phyloP scores from a whole-genome alignment of 1,140 invertebrate genomes.

The Argopecten irradians region DNA sequence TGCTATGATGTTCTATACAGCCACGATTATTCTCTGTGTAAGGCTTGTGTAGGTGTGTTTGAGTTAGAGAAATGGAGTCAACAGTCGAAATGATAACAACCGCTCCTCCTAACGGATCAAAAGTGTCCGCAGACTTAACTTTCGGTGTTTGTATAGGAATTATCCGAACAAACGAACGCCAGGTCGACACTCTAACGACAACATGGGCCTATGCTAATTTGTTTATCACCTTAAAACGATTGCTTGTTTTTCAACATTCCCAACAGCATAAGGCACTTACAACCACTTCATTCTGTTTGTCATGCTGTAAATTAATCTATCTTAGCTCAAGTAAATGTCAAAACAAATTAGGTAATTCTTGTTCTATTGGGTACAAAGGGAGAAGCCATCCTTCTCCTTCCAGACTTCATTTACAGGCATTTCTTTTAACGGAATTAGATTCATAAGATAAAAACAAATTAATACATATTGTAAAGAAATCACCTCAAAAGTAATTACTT shows the following conservation, averaged over 20 bases:
- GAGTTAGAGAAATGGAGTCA: not conserved
- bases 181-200: not conserved
- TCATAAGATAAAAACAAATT: too few species aligned
- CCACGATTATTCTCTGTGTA: not conserved
- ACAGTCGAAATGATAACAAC: conserved; percentile 10
- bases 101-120: conserved; percentile 9
- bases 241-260: conserved; percentile 6
- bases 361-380: not conserved
- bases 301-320: too few species aligned
- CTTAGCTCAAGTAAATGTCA: too few species aligned
- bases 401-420: too few species aligned
- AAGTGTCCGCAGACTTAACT: not conserved
- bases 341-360: not conserved
- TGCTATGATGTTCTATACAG: not conserved
- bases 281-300: not conserved
- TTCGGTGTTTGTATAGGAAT: not conserved
- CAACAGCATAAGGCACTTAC: not conserved
- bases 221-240: not conserved
- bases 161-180: not conserved
- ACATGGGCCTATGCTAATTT: not conserved
- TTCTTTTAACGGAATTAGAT: too few species aligned
- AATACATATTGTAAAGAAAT: too few species aligned
- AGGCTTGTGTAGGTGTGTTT: not conserved
- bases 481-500: too few species aligned
- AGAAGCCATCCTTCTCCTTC: too few species aligned